Evolutionary conservation across 2,888 invertebrate species (phyloP).

Genomic region (Bellardia bayeri): DNA sequence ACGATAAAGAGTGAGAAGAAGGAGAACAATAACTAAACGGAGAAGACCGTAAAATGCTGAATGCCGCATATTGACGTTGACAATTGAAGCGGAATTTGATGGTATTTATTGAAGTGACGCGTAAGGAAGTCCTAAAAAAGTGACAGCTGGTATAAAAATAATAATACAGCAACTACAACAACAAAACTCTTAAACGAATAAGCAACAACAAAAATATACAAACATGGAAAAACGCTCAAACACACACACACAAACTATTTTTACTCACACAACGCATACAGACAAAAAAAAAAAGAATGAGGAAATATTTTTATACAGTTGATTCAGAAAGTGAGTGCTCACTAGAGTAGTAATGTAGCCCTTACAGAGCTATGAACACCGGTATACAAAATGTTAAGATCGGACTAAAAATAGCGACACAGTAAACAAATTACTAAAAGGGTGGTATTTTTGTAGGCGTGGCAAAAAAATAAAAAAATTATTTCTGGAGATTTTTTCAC

Average conservation of each 20-base stretch:
- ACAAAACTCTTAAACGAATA: not conserved
- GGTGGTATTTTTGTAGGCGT: too few species aligned
- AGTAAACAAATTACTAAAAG: too few species aligned
- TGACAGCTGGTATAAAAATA: slow-evolving; percentile 47
- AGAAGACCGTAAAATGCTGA: slow-evolving; percentile 58
- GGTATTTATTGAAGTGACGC: slow-evolving; percentile 66
- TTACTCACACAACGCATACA: not conserved
- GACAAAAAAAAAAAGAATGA: not conserved
- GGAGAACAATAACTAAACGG: not conserved
- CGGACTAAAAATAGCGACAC: too few species aligned
- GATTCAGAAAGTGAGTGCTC: too few species aligned
- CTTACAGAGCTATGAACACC: too few species aligned
- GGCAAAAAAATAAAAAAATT: too few species aligned
- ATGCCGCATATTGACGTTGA: slow-evolving; percentile 64
- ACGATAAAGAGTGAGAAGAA: not conserved
- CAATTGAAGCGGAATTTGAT: slow-evolving; percentile 71
- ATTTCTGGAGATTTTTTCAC: too few species aligned
- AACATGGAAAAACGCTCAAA: not conserved
- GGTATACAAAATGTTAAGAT: too few species aligned
- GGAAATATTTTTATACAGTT: not conserved
- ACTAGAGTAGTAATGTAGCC: too few species aligned
- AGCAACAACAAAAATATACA: not conserved
- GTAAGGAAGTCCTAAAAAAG: slow-evolving; percentile 59
- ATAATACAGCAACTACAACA: slow-evolving; percentile 5
- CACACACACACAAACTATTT: not conserved